These are phyloP conservation scores for Labeo catla DNA, from an alignment of 2,113 vertebrate species.

Conservation along the genomic window DNA sequence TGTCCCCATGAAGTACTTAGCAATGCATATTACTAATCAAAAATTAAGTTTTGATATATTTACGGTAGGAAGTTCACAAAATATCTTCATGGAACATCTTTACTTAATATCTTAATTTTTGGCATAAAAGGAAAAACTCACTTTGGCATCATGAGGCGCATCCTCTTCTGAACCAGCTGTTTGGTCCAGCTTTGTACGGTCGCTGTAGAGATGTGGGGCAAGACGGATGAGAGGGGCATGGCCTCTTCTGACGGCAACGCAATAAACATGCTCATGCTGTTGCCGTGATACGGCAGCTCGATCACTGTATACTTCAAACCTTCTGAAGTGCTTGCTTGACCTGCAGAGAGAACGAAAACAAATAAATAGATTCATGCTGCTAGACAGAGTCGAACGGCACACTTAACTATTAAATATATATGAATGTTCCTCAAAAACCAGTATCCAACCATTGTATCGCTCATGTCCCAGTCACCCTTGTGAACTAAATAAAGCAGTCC, in stretches of 20 bases:
- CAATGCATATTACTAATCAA: too few relatives aligned
- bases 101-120: too few relatives aligned
- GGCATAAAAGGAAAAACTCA: too few relatives aligned
- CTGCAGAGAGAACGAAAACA: conserved; percentile 64
- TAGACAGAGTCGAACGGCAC: not conserved
- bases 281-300: conserved; percentile 90
- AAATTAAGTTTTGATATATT: too few relatives aligned
- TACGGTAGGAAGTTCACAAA: too few relatives aligned
- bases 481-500: not conserved
- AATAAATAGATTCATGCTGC: not conserved
- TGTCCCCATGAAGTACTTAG: too few relatives aligned
- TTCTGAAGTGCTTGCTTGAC: conserved; percentile 83
- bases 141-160: conserved; percentile 89
- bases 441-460: not conserved
- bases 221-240: conserved; percentile 79
- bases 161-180: conserved; percentile 83
- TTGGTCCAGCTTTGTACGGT: conserved; percentile 88
- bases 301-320: conserved; percentile 89
- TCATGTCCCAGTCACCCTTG: not conserved
- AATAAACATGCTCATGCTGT: conserved; percentile 91
- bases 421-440: not conserved
- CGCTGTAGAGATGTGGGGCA: conserved; percentile 90
- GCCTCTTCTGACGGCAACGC: conserved; percentile 82
- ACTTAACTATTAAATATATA: not conserved
- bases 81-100: too few relatives aligned